Conservation (phyloP, 37 sponge, comb jelly and placozoan genomes). For the Aphrocallistes beatrix region DNA sequence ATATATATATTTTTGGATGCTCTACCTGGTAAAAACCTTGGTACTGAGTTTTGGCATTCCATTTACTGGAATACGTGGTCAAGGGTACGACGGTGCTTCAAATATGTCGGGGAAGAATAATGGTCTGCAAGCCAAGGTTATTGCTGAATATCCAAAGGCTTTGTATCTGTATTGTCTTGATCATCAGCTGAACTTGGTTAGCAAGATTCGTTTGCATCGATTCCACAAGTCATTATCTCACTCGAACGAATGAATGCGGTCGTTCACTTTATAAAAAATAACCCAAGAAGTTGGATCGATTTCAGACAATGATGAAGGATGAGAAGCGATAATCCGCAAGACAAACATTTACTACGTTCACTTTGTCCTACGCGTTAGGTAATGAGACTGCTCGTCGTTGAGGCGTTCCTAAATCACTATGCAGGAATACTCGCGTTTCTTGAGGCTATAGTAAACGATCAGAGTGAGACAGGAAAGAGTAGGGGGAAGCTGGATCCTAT, state of each 20-base stretch:
- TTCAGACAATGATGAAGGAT: too few relatives aligned
- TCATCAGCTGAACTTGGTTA: not conserved
- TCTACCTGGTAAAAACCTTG: too few relatives aligned
- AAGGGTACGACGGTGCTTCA: not conserved
- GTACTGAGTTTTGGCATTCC: too few relatives aligned
- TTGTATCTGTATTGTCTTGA: not conserved
- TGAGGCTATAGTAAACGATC: too few relatives aligned
- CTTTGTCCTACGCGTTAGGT: too few relatives aligned
- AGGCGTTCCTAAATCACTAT: too few relatives aligned
- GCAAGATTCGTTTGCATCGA: not conserved
- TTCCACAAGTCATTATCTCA: not conserved
- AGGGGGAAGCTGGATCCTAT: too few relatives aligned
- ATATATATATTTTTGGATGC: too few relatives aligned
- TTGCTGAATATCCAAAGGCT: not conserved
- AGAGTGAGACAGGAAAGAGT: too few relatives aligned
- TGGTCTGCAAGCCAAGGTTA: not conserved
- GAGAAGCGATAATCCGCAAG: too few relatives aligned
- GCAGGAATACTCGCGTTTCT: too few relatives aligned
- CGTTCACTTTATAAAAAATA: not conserved
- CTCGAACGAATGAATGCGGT: not conserved
- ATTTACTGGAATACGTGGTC: not conserved
- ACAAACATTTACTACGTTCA: not conserved
- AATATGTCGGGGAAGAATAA: conserved; percentile 11
- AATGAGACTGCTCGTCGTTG: not conserved
- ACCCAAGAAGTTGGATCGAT: too few relatives aligned